Base-by-base conservation (phyloP, 2,797 vertebrate species). In the Ctenopoma kingsleyae region DNA sequence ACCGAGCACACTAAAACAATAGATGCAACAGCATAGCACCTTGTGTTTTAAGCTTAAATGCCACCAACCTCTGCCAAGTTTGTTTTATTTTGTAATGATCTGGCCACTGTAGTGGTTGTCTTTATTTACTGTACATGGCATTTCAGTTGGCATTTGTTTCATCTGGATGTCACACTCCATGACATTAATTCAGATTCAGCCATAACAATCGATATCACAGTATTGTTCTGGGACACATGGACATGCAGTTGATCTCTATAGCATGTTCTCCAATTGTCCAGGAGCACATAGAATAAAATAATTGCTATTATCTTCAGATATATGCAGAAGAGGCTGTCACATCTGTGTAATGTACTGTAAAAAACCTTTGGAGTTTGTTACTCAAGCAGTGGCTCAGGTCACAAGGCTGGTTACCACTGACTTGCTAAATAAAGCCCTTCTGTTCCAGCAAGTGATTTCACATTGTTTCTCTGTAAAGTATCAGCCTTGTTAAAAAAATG, bases 81-180 rank as follows among this genome's bases (percentile, higher is more conserved):
- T 1, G 59, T 13, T 78, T 71, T 48, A 48, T 67, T 74, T 52
- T 64, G 27, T 47, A 57, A 57, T 48, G 6, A 74, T 50, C 49
- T 41, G 44, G 19, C 58, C 20, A 6, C 53, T n/a, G 57, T 32
- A 54, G 58, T n/a, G 46, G n/a, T 60, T 40, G 23, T 71, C 41
- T 57, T 66, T 83, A 82, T 82, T 87, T 83, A 75, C 78, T 50
- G 67, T 57, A 67, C 1, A 30, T 69, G 80, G 65, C 63, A 70
- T 86, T 86, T 85, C 65, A 78, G 65, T 17, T 70, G 76, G 63
- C 67, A 76, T 85, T 89, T 83, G 71, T 83, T 87, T 82, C 67
- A 73, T 68, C 62, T 61, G 67, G 74, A 66, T 78, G 82, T 79
- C 73, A 64, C 46, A 19, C 61, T 2, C 69, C 65, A 49, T 74